Conservation (phyloP, 30 jellyfish, hydroid and myxozoan species). For the Aurelia coerulea region DNA sequence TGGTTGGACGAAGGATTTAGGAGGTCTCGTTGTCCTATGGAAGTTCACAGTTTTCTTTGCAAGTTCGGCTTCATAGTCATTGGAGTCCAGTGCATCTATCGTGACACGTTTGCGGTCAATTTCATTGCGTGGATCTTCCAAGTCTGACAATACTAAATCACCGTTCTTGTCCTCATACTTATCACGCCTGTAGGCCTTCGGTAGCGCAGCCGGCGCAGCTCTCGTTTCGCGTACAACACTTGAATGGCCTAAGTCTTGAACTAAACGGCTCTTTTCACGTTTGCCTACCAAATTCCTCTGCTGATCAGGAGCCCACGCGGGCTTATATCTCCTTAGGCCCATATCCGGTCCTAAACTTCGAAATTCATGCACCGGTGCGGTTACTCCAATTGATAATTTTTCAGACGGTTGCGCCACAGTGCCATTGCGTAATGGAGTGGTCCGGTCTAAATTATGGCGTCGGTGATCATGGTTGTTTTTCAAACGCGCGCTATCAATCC, state of each 20-base stretch:
- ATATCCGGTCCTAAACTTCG: conserved; percentile 18
- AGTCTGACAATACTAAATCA: conserved; percentile 38
- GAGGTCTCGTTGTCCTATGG: conserved; percentile 26
- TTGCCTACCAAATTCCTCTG: neutral
- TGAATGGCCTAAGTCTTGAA: neutral
- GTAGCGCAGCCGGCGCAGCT: conserved; percentile 3
- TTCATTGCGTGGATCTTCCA: conserved; percentile 7
- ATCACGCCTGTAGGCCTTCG: conserved; percentile 22
- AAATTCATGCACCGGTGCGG: conserved; percentile 58
- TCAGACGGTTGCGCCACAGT: conserved; percentile 18
- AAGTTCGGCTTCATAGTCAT: no score
- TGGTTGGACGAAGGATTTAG: conserved; percentile 69
- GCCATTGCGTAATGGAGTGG: conserved; percentile 69
- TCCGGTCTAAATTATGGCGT: conserved; percentile 74
- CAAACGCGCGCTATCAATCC: conserved; percentile 67
- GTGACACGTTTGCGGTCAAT: neutral
- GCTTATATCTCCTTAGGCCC: neutral
- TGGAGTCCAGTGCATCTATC: no score
- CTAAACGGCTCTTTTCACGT: neutral
- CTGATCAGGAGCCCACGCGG: neutral
- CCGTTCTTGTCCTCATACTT: conserved; percentile 51
- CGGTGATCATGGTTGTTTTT: conserved; percentile 39
- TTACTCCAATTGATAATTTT: conserved; percentile 33
- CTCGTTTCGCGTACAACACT: conserved; percentile 29
- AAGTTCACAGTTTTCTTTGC: neutral